phyloP scores from a whole-genome alignment of 2,888 invertebrate genomes.

The Adelognathus sp. region DNA sequence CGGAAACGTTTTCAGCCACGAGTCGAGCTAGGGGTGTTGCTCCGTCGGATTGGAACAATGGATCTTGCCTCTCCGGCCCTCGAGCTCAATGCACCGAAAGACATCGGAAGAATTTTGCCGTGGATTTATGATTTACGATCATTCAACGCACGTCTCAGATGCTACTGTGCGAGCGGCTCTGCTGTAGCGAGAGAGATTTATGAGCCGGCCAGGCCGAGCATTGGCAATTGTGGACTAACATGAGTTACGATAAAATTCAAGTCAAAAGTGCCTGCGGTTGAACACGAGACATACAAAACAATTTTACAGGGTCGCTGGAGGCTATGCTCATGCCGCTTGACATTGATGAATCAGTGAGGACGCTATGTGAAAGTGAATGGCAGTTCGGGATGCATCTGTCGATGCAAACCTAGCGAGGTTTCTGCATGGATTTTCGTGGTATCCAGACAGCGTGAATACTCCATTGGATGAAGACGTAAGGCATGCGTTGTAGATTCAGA shows the following conservation, averaged over 20 bases:
- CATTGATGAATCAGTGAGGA: conserved; percentile 14
- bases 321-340: neutral
- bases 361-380: neutral
- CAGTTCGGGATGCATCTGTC: neutral
- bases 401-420: neutral
- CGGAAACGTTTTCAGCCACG: neutral
- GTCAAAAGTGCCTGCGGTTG: neutral
- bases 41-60: neutral
- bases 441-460: too few relatives aligned
- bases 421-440: neutral
- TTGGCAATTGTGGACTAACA: neutral
- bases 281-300: neutral
- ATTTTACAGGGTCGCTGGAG: conserved; percentile 19
- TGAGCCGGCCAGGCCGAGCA: neutral
- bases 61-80: neutral
- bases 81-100: neutral
- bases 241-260: neutral
- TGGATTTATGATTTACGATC: neutral
- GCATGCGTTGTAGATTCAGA: too few relatives aligned
- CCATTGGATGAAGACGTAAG: too few relatives aligned
- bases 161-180: neutral
- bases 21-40: neutral
- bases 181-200: neutral
- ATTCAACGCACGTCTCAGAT: neutral
- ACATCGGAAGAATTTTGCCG: neutral